phyloP scores from a whole-genome alignment of 2,113 vertebrate genomes.

The Petrocephalus microphthalmus region DNA sequence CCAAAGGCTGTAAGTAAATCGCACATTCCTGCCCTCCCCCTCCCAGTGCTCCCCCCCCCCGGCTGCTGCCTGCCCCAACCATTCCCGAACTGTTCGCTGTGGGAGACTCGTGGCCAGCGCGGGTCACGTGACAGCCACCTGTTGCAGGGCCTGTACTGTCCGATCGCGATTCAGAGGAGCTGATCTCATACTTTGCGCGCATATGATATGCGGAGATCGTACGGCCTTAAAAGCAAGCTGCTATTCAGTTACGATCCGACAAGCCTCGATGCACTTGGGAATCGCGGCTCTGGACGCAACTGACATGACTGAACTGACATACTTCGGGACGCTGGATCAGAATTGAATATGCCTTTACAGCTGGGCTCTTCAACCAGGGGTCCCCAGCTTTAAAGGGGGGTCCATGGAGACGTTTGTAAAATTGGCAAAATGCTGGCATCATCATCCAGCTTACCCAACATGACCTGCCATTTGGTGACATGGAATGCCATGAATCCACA shows the following conservation, averaged over 20 bases:
- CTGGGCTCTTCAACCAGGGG: background rate
- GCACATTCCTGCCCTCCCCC: background rate
- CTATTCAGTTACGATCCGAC: background rate
- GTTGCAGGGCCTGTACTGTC: background rate
- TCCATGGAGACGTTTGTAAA: background rate
- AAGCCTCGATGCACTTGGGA: background rate
- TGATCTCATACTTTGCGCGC: background rate
- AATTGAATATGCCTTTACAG: background rate
- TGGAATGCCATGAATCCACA: background rate
- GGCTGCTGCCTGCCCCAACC: too few relatives aligned
- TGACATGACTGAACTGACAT: background rate
- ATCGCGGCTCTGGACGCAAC: background rate
- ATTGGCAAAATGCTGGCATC: background rate
- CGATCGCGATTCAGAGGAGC: background rate
- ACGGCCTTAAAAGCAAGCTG: background rate
- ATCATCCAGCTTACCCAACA: background rate
- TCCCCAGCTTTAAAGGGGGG: background rate
- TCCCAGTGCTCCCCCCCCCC: background rate
- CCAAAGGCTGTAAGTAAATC: background rate
- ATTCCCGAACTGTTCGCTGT: background rate
- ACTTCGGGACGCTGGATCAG: background rate
- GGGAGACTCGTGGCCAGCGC: too few relatives aligned
- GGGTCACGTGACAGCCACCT: background rate
- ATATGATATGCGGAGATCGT: background rate
- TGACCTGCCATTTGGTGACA: background rate